phyloP scores from a whole-genome alignment of 2,113 vertebrate species.

The Rissa tridactyla region DNA sequence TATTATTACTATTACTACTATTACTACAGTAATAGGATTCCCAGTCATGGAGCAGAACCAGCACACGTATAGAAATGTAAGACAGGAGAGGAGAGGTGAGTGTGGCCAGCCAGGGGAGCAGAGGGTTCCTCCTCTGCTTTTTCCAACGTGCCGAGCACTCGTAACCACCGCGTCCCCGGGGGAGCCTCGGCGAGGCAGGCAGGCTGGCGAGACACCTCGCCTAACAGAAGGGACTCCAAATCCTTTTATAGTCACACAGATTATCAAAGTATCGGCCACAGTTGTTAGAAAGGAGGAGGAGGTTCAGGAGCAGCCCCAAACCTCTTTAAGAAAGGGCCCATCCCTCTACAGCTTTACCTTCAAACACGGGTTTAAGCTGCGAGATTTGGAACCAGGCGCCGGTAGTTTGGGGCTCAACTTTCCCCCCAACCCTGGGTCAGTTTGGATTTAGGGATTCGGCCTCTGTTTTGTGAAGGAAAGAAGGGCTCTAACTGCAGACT shows the following conservation, averaged over 20 bases:
- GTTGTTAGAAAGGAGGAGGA: neutral
- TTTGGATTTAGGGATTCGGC: neutral
- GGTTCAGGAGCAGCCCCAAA: neutral
- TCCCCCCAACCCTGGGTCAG: neutral
- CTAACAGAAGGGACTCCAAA: neutral
- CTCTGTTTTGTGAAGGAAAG: neutral
- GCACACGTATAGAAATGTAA: neutral
- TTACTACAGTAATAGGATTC: conserved; percentile 41
- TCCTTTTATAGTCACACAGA: neutral
- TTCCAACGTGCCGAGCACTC: neutral
- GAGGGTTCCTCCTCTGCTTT: neutral
- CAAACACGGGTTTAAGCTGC: neutral
- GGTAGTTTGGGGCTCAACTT: neutral
- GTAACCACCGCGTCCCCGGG: rapidly evolving
- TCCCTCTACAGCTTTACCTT: neutral
- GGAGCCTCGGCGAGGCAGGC: neutral
- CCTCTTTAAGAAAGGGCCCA: neutral
- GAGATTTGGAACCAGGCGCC: neutral
- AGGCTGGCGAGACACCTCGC: neutral
- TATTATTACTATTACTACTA: conserved; percentile 34
- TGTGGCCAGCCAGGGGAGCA: neutral
- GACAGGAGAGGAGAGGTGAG: neutral
- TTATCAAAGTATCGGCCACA: neutral
- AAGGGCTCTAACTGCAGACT: neutral
- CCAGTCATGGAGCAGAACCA: neutral